These are phyloP conservation scores for Drosophila saltans DNA, from an alignment of 1,140 invertebrate genomes.

Conservation along the genomic window DNA sequence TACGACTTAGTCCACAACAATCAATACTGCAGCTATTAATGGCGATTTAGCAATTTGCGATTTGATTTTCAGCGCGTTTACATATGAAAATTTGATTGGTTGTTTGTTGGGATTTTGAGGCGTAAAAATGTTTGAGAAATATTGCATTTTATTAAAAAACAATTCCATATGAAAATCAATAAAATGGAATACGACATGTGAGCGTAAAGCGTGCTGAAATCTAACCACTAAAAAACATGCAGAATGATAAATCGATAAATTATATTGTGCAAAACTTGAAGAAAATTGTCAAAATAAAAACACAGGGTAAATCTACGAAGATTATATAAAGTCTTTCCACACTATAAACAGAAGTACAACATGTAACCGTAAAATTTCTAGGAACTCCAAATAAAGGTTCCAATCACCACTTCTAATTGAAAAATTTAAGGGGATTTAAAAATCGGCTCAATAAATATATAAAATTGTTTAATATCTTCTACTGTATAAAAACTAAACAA, in stretches of 20 bases:
- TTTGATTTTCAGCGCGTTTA: slow-evolving; percentile 45
- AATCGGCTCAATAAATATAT: too few relatives aligned
- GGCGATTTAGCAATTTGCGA: slow-evolving; percentile 42
- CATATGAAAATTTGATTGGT: slow-evolving; percentile 39
- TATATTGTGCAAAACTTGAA: neutral
- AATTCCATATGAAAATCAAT: slow-evolving; percentile 31
- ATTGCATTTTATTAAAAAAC: slow-evolving; percentile 63
- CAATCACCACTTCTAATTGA: too few relatives aligned
- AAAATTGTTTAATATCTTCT: too few relatives aligned
- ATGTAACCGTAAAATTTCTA: neutral
- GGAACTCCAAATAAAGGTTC: too few relatives aligned
- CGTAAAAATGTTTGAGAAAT: slow-evolving; percentile 62
- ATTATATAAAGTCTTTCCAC: too few relatives aligned
- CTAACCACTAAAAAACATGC: slow-evolving; percentile 32
- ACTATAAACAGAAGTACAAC: too few relatives aligned
- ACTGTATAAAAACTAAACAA: too few relatives aligned
- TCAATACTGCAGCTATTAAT: slow-evolving; percentile 80
- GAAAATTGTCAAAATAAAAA: too few relatives aligned
- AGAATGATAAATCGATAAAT: slow-evolving; percentile 22
- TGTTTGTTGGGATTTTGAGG: slow-evolving; percentile 62
- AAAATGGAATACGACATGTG: slow-evolving; percentile 5
- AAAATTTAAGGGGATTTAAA: too few relatives aligned
- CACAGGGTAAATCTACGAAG: too few relatives aligned
- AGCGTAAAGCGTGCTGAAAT: slow-evolving; percentile 33
- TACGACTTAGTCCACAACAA: slow-evolving; percentile 83